Base-by-base conservation (phyloP, 2,888 invertebrate genomes). In the Orthonevra nobilis region DNA sequence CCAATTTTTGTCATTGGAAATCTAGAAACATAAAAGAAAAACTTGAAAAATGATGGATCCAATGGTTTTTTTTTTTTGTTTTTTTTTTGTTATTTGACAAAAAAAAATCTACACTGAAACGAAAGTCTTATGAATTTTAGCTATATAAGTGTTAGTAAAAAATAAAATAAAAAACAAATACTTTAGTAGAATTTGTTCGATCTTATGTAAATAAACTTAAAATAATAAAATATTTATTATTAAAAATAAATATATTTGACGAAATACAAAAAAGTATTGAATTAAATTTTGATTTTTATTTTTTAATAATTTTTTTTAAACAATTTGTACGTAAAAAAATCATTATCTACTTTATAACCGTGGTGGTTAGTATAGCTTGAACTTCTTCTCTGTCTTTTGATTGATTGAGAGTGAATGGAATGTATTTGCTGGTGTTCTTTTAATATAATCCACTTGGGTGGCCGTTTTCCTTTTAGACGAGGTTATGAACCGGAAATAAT, bases 111-210 rank as follows among this genome's bases (percentile, higher is more conserved):
- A 83, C 83, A 85, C 81, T 86, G 88, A 86, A 88, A 88, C 88
- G 87, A 87, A 88, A 85, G 87, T 88, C 88, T 88, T 88, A 88
- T 88, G 88, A 88, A 86, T 85, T 85, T 82, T 88, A 87, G 87
- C 83, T 86, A 84, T 84, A 86, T 87, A 86, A 86, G 84, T 83
- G 83, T 84, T 81, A 72, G 58, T 26, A 63, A 63, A 40, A 54
- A 17, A 73, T 82, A 66, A 82, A 83, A 81, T n/a, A 82, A 81
- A 74, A 82, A 82, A 83, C 70, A 58, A 83, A 81, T n/a, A n/a
- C n/a, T n/a, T n/a, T n/a, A n/a, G n/a, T n/a, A n/a, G n/a, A n/a
- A n/a, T n/a, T n/a, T n/a, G n/a, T n/a, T n/a, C n/a, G n/a, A n/a
- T n/a, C n/a, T n/a, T n/a, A 63, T 17, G 30, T 28, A 28, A 56